Evolutionary conservation across 2,113 vertebrate species (phyloP).

Genomic region (Alouatta palliata): DNA sequence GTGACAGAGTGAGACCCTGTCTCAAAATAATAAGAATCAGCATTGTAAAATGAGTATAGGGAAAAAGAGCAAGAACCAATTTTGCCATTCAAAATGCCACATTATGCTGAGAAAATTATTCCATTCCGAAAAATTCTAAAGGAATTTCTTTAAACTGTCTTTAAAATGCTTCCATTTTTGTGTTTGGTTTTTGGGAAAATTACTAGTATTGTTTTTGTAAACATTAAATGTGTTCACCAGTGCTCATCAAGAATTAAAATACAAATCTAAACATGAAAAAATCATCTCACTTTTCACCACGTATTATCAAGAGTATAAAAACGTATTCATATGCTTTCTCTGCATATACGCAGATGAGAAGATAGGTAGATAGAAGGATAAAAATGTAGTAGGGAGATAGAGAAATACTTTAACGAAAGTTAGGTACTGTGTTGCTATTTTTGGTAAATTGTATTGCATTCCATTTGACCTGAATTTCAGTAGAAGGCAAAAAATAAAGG

Average conservation of each 20-base stretch:
- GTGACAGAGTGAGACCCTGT: too few species aligned
- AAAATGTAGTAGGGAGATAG: not conserved
- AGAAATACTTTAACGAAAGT: not conserved
- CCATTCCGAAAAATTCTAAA: not conserved
- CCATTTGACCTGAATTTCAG: not conserved
- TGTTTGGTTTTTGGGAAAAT: not conserved
- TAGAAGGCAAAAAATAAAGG: not conserved
- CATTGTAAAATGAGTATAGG: not conserved
- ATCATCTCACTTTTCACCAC: not conserved
- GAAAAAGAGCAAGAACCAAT: not conserved
- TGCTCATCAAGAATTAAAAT: not conserved
- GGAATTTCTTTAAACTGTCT: not conserved
- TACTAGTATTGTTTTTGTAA: not conserved
- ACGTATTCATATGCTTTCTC: not conserved
- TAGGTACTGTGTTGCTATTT: not conserved
- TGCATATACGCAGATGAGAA: not conserved
- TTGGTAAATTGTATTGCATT: not conserved
- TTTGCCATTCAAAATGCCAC: not conserved
- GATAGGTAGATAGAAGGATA: not conserved
- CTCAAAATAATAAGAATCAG: not conserved
- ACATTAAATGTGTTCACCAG: not conserved
- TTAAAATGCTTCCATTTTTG: not conserved
- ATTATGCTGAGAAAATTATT: not conserved
- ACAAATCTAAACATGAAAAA: conserved; percentile 6
- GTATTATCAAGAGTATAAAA: not conserved